Evolutionary conservation across 2,113 vertebrate genomes (phyloP), one percentile per base, ranked within the genome.

Genomic region (Typhlomys cinereus): DNA sequence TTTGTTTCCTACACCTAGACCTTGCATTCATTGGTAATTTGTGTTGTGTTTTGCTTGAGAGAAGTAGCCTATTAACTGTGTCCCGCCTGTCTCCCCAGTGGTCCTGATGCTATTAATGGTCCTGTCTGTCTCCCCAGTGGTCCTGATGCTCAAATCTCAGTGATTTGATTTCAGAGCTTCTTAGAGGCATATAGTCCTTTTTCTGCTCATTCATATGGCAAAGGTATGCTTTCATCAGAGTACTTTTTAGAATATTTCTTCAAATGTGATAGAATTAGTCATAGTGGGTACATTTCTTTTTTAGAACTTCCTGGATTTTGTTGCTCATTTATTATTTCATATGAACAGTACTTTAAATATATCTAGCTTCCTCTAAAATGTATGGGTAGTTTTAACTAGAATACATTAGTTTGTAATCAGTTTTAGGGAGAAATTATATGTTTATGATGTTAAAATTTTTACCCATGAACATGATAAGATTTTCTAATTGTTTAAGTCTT

Each of bases 271-370:
- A 46, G 41, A 44, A 1, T n/a, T 75, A 11, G 31, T 78, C 54
- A 78, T 54, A 34, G 83, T 76, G 66, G 3, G 10, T 85, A 36
- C 10, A 13, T 73, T 89, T 79, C 7, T 64, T 74, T 61, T 44
- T 59, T 52, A 80, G 21, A 75, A 61, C 29, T 88, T 91, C 50
- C 25, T 85, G 50, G 39, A 50, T 85, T 44, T 70, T 89, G 48
- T 89, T 94, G 31, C 12, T 70, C 70, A 66, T 75, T 86, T 93
- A 76, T 86, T 91, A 18, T 92, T 82, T 61, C 20, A 73, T 62
- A 44, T 86, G n/a, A 91, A 76, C 29, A 79, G 82, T n/a, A 91
- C 31, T 41, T 91, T 93, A 80, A 75, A 80, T 76, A 57, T 85
- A 46, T 34, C 23, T 92, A 52, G 29, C 61, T 66, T 23, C 73